Percentiles rank a stretch among this genome's conserved stretches.
Evolutionary conservation across 2,113 vertebrate genomes (phyloP).

Genomic region (Aramus guarauna): DNA sequence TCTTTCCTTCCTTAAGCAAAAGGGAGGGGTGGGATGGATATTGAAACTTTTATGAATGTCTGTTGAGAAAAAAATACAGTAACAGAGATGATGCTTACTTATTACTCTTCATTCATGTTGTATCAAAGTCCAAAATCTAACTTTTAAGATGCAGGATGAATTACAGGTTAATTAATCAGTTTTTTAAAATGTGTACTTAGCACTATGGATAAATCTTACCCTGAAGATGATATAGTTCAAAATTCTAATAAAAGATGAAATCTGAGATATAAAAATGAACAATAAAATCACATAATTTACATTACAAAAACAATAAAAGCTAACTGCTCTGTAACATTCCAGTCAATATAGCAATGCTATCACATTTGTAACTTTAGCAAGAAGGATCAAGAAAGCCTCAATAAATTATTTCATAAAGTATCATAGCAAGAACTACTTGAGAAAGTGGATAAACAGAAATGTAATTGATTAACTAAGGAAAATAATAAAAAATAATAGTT

Average conservation of each 20-base stretch:
- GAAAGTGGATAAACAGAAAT: neutral
- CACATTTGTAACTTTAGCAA: constrained; percentile 14
- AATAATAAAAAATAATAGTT: neutral
- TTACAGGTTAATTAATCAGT: neutral
- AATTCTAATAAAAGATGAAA: constrained; percentile 34
- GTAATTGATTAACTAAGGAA: neutral
- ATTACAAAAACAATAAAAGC: constrained; percentile 36
- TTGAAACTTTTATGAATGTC: neutral
- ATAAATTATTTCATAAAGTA: neutral
- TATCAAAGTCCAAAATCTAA: neutral
- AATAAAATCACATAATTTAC: constrained; percentile 29
- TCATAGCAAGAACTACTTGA: neutral
- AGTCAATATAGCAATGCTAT: constrained; percentile 29
- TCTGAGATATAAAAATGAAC: constrained; percentile 39
- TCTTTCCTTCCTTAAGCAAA: neutral
- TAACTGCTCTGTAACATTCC: constrained; percentile 30
- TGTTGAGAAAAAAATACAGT: neutral
- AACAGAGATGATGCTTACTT: neutral
- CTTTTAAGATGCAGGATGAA: neutral
- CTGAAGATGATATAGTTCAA: constrained; percentile 14
- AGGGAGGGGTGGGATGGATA: neutral
- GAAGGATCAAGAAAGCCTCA: neutral
- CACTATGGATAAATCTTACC: neutral
- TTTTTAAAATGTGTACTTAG: neutral
- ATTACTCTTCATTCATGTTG: neutral